Base-by-base conservation (phyloP, 2,888 invertebrate genomes). In the Pelosia muscerda region DNA sequence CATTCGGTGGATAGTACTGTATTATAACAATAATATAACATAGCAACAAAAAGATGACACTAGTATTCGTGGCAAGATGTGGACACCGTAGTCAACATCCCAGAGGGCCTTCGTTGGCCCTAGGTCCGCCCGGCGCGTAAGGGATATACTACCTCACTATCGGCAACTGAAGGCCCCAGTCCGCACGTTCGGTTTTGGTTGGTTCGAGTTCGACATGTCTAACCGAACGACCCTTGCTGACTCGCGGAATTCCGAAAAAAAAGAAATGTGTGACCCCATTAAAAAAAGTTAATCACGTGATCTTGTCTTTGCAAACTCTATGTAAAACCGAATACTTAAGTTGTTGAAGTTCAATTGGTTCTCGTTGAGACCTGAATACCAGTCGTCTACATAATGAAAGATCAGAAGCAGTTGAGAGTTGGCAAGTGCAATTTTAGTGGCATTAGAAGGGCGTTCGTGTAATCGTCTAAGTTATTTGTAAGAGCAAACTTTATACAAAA, bases 341-440 rank as follows among this genome's bases (percentile, higher is more conserved):
- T 25, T 13, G 15, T 26, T 26, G 2, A 5, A 10, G 25, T 55
- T 25, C 15, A 15, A 55, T 0, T 25, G 25, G 25, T 23, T 55
- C 55, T 55, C 15, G 13, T 55, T 55, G 13, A 55, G 55, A 25
- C 26, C 25, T 55, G 25, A 55, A 26, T 55, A 55, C 49, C n/a
- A 49, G 49, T n/a, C 8, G 49, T 49, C 49, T 49, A 19, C 13
- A 0, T 15, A 15, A 11, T 62, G 13, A 49, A 26, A 61, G 28
- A 53, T 28, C 49, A 13, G 55, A 25, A 25, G 25, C 8, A 25
- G 54, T 55, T 25, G 55, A 55, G 25, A 55, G 25, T 55, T 55
- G 15, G 25, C 25, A 25, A 55, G 55, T 25, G 55, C 55, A 55
- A 55, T 55, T 49, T 55, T 55, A 55, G 26, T 55, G 55, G 15